Evolutionary conservation across 2,797 vertebrate species (phyloP), one percentile per base, ranked within the genome.

Genomic region (Sylvia borin): DNA sequence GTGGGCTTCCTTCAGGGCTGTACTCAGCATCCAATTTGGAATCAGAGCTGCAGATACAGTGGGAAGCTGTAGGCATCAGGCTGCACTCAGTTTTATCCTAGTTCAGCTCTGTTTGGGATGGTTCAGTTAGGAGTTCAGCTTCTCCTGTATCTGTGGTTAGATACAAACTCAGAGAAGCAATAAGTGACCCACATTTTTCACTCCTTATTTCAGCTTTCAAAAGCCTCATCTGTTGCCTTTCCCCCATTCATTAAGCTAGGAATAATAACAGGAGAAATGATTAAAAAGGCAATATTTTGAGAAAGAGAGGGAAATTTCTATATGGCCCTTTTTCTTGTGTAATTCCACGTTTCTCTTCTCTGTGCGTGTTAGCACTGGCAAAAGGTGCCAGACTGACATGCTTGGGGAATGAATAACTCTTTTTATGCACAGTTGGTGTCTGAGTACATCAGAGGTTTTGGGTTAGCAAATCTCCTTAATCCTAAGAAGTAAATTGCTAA

Each of bases 341-440:
- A 80, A 54, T 74, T 87, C 34, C 12, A 26, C 2, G 0, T 65
- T 85, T 73, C 29, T 45, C 55, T 90, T 55, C 50, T 55, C 40
- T 57, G 15, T 55, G 32, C 26, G 1, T 43, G 43, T 62, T 62
- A 71, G 32, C 25, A 54, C 38, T 62, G 78, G 50, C 72, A 75
- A 87, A 92, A 95, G 48, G 84, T 91, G 93, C 9, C 65, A 95
- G 91, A 92, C 71, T 60, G 50, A 65, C n/a, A 58, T 10, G 11
- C 24, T 26, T 68, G 40, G 50, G 51, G 50, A 88, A 88, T 13
- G 42, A 83, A 62, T 51, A 88, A 14, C 15, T 82, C 74, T 34
- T 88, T 78, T 85, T 80, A 48, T 74, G 34, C 61, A 57, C 79
- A 84, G 58, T 72, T 7, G 3, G 72, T 68, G 26, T 53, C 58